Evolutionary conservation across 2,888 invertebrate species (phyloP).

Genomic region (Tenthredo amoena): DNA sequence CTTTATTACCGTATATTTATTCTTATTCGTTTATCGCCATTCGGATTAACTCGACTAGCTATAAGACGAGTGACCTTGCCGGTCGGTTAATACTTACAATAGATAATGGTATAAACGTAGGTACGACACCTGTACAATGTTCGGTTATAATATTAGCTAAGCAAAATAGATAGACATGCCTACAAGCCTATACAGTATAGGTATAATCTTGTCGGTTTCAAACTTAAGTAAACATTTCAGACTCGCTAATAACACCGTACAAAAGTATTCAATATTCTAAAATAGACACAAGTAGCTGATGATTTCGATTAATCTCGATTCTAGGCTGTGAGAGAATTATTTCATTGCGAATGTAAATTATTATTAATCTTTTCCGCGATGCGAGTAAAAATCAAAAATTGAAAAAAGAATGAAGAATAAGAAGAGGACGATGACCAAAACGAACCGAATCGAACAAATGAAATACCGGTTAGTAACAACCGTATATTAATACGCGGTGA

Average conservation of each 20-base stretch:
- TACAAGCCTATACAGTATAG: background rate
- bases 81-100: slow-evolving; percentile 2
- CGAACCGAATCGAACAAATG: background rate
- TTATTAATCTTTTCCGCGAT: background rate
- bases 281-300: background rate
- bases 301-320: background rate
- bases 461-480: slow-evolving; percentile 40
- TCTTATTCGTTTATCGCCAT: background rate
- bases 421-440: background rate
- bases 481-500: background rate
- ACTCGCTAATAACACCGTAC: background rate
- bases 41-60: background rate
- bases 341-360: background rate
- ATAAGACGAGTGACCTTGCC: slow-evolving; percentile 19
- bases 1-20: background rate
- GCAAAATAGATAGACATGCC: background rate
- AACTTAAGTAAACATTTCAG: slow-evolving; percentile 25
- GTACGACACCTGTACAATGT: slow-evolving; percentile 10
- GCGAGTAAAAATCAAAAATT: background rate
- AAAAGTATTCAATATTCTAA: background rate
- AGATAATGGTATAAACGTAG: slow-evolving; percentile 10
- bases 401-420: background rate
- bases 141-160: slow-evolving; percentile 9
- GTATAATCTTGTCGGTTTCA: background rate
- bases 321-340: background rate